Conservation (phyloP, 2,113 vertebrate genomes). For the Megaceryle torquata region DNA sequence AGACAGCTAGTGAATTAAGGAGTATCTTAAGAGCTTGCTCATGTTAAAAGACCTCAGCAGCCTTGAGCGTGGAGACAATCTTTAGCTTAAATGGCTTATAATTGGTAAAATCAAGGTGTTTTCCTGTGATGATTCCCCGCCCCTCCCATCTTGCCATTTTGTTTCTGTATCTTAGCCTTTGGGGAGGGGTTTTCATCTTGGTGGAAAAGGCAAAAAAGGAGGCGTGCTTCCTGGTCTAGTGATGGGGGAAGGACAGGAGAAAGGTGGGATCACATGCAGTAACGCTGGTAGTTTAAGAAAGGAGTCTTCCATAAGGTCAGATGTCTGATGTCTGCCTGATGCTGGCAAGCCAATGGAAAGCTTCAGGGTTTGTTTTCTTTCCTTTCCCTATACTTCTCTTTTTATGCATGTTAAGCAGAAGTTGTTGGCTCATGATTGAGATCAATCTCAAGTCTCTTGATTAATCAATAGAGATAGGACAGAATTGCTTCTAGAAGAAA, state of each 20-base stretch:
- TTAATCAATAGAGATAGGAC: neutral
- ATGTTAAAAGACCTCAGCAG: too few species aligned
- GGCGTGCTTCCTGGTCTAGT: neutral
- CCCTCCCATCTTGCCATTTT: neutral
- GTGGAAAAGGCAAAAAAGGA: neutral
- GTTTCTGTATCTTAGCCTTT: neutral
- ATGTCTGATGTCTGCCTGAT: too few species aligned
- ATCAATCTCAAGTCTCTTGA: neutral
- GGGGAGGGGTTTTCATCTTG: neutral
- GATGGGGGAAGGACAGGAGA: neutral
- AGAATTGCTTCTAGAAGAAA: neutral
- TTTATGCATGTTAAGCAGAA: neutral
- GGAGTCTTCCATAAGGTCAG: neutral
- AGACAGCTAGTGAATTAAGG: neutral
- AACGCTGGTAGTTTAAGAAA: neutral
- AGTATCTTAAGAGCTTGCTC: neutral
- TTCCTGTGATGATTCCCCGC: neutral
- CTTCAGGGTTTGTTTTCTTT: neutral
- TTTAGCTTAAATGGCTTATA: neutral
- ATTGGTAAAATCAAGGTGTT: neutral
- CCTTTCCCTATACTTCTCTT: neutral
- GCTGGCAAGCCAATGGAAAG: neutral
- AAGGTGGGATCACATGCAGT: neutral
- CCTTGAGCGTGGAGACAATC: neutral
- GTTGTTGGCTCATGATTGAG: neutral